These are phyloP conservation scores for Cataglyphis cursor DNA, from an alignment of 2,888 invertebrate genomes.

Conservation along the genomic window DNA sequence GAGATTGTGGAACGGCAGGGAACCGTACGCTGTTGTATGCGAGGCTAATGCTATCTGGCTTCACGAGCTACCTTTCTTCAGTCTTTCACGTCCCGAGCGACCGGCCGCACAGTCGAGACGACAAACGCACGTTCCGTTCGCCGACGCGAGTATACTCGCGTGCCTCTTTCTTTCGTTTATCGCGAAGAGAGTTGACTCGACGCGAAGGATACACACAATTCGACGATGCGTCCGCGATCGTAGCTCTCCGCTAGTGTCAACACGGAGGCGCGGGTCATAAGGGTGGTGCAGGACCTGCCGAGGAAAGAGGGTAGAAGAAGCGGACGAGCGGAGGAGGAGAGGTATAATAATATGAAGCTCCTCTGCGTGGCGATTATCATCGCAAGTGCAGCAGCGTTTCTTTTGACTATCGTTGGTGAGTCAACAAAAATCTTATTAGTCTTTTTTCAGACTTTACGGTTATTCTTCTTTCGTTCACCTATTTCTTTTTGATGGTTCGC, in stretches of 20 bases:
- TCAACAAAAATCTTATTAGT: constrained; percentile 9
- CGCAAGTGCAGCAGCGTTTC: constrained; percentile 77
- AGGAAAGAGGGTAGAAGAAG: constrained; percentile 29
- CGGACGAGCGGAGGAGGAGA: constrained; percentile 39
- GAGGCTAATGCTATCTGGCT: constrained; percentile 59
- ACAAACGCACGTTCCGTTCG: constrained; percentile 24
- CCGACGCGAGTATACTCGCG: constrained; percentile 28
- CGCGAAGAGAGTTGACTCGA: constrained; percentile 14
- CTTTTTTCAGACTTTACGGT: neutral
- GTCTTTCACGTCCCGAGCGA: constrained; percentile 84
- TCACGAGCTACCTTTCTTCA: constrained; percentile 78
- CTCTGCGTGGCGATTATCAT: constrained; percentile 78
- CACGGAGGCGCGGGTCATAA: constrained; percentile 6
- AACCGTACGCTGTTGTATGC: constrained; percentile 65
- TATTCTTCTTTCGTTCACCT: neutral
- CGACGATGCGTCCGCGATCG: constrained; percentile 62
- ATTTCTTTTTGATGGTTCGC: neutral
- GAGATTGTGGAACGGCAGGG: constrained; percentile 76
- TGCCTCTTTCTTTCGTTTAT: constrained; percentile 21
- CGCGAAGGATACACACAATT: constrained; percentile 5
- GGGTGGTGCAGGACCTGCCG: constrained; percentile 23
- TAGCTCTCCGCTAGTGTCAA: constrained; percentile 38
- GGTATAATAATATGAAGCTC: constrained; percentile 75
- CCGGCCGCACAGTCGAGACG: constrained; percentile 76
- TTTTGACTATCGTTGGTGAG: constrained; percentile 80